Evolutionary conservation across 2,888 invertebrate species (phyloP).

Genomic region (Colletes collaris): DNA sequence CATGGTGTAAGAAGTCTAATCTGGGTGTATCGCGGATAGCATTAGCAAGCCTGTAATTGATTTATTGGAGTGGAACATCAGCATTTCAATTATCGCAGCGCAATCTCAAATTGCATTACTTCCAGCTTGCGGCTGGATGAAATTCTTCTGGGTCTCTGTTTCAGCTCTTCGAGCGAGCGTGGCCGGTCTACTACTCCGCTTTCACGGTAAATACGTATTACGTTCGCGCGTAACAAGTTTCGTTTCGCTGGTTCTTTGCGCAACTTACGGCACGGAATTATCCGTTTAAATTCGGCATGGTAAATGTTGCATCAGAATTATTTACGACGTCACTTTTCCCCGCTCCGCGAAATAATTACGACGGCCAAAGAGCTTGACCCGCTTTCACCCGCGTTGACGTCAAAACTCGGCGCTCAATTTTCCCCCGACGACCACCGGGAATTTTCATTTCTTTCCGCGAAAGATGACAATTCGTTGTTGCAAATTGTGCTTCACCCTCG

Average conservation of each 20-base stretch:
- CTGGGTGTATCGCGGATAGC: not conserved
- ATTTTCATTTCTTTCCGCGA: constrained; percentile 5
- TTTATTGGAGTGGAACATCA: not conserved
- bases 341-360: constrained; percentile 39
- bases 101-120: not conserved
- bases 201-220: not conserved
- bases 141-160: not conserved
- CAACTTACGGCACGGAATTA: not conserved
- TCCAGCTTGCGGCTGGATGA: not conserved
- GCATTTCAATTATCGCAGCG: constrained; percentile 12
- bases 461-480: constrained; percentile 1
- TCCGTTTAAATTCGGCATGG: not conserved
- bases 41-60: not conserved
- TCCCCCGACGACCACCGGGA: not conserved
- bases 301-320: not conserved
- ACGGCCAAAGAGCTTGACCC: constrained; percentile 40
- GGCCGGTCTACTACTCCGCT: not conserved
- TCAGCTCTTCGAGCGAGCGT: not conserved
- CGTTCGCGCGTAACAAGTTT: not conserved
- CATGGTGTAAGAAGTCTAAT: too few species aligned
- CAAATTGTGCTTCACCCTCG: too few species aligned
- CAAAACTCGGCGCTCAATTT: constrained; percentile 28
- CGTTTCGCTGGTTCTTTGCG: not conserved
- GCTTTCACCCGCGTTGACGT: constrained; percentile 41
- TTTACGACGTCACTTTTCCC: not conserved